Base-by-base conservation (phyloP, 2,113 vertebrate genomes). In the Trogon surrucura region DNA sequence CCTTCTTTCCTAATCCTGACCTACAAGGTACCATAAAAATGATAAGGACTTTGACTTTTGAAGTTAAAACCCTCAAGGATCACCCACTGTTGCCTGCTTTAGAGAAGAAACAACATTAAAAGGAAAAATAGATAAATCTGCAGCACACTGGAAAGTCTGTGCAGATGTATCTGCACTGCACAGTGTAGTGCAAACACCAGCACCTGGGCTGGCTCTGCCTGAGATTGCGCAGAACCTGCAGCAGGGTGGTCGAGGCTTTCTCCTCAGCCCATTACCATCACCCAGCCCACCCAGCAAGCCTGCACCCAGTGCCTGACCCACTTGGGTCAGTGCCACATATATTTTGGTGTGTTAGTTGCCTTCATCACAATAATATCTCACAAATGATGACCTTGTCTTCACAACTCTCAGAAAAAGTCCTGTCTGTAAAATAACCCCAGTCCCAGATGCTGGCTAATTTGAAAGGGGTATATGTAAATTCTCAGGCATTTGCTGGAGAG, bases 161-260 rank as follows among this genome's bases (percentile, higher is more conserved):
- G 48, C 26, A 45, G 48, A 10, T 47, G 17, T 47, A 25, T 13
- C 78, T 44, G 47, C 23, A 9, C 32, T 53, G 57, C 23, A 11
- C 25, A 48, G 29, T 1, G 5, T 38, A 29, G 50, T 44, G 57
- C 23, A 16, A 61, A 75, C 3, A 13, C 11, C 0, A 0, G 38
- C 19, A 54, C 3, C 3, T 32, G n/a, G 41, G 29, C n/a, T 41
- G 61, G 41, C 20, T 75, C 19, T 53, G 19, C 10, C 10, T 32
- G 38, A 12, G 23, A 13, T 66, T 58, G n/a, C 38, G 58, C 38
- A 41, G 38, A 53, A 80, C 29, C 29, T 61, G 74, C 23, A 41
- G 47, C 53, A 66, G 45, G 17, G 13, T 60, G 32, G 17, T 27
- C 32, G 19, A 9, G 12, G 29, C n/a, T 65, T 64, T 58, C 58